A percentile compares a stretch with the other conserved stretches of the same genome.
These are phyloP conservation scores for Eupeodes latifasciatus DNA, from an alignment of 2,888 invertebrate genomes.

Conservation along the genomic window DNA sequence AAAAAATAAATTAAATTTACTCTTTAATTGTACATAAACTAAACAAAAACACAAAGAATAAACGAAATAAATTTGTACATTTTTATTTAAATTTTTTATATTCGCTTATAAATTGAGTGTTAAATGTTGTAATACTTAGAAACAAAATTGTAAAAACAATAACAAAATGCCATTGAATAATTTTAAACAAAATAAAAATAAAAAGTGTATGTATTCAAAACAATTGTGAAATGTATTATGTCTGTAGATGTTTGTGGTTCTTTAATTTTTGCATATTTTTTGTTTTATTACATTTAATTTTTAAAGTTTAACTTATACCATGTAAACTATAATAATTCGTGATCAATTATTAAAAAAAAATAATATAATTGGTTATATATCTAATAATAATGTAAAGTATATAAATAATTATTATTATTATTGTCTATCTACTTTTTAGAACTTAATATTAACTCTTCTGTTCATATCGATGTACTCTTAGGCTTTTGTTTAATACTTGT, in stretches of 20 bases:
- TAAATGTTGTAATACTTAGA: conserved; percentile 76
- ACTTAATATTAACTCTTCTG: conserved; percentile 9
- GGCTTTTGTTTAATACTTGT: conserved; percentile 70
- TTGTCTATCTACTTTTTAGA: conserved; percentile 40
- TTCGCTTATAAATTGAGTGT: conserved; percentile 77
- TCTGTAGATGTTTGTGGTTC: conserved; percentile 69
- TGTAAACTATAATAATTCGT: conserved; percentile 42
- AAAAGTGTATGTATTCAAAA: conserved; percentile 71
- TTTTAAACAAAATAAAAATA: conserved; percentile 43
- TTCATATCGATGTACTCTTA: conserved; percentile 51
- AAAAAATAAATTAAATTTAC: conserved; percentile 48
- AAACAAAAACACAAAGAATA: conserved; percentile 61
- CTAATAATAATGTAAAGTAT: conserved; percentile 10
- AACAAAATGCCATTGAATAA: conserved; percentile 49
- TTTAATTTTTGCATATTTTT: not conserved
- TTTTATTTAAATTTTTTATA: conserved; percentile 77
- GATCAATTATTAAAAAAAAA: conserved; percentile 52
- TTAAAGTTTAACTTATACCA: conserved; percentile 5
- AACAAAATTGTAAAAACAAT: conserved; percentile 26
- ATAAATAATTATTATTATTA: not conserved
- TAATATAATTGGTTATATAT: conserved; percentile 36
- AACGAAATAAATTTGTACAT: conserved; percentile 74
- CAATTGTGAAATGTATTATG: conserved; percentile 68
- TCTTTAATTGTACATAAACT: conserved; percentile 70
- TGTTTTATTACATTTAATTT: conserved; percentile 2